Evolutionary conservation across 2,797 vertebrate species (phyloP).

Genomic region (Liasis olivaceus): DNA sequence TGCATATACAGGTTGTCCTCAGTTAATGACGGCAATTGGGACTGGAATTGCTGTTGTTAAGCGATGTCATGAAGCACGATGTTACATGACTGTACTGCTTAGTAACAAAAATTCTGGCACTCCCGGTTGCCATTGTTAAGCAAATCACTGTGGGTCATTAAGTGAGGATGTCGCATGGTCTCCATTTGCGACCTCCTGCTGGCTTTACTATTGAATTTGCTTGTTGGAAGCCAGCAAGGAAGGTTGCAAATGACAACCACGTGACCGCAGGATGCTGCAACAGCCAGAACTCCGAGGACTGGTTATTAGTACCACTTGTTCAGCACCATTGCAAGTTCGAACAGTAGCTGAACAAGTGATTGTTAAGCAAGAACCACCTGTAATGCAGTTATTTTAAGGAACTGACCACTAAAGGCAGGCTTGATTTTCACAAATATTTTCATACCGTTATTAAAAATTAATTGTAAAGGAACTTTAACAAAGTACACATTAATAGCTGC

Average conservation of each 20-base stretch:
- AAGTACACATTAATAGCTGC: not conserved
- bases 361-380: not conserved
- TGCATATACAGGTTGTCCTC: not conserved
- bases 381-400: not conserved
- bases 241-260: not conserved
- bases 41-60: not conserved
- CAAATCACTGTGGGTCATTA: not conserved
- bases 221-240: not conserved
- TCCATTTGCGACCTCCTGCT: not conserved
- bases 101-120: not conserved
- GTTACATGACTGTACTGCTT: not conserved
- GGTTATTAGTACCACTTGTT: not conserved
- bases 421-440: not conserved
- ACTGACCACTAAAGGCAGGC: not conserved
- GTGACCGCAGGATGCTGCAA: not conserved
- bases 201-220: not conserved
- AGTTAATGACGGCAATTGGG: not conserved
- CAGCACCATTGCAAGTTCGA: not conserved
- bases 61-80: not conserved
- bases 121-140: not conserved
- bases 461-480: not conserved
- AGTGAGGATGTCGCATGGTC: not conserved
- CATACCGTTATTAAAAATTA: not conserved
- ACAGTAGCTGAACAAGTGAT: not conserved
- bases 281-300: not conserved